Conservation (phyloP, 2,888 invertebrate genomes). For the Leucozona laternaria region DNA sequence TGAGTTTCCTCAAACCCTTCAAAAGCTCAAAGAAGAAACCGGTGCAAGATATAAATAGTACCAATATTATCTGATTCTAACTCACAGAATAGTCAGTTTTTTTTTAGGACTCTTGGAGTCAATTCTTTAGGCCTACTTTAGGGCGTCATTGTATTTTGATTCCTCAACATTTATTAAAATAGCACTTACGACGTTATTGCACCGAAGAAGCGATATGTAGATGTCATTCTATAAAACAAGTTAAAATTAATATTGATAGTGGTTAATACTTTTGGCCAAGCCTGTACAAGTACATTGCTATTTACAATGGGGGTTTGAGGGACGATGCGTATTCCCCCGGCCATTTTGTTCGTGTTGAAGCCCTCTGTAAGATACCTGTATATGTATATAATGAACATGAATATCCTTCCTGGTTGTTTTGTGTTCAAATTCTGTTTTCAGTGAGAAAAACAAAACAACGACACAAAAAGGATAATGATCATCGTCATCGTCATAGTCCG, state of each 20-base stretch:
- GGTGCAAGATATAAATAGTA: no score
- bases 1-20: no score
- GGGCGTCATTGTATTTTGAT: not conserved
- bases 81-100: not conserved
- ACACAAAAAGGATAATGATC: constrained; percentile 31
- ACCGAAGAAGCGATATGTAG: no score
- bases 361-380: constrained; percentile 26
- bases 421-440: constrained; percentile 50
- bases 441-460: not conserved
- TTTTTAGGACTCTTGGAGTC: constrained; percentile 10
- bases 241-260: no score
- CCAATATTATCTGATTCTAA: not conserved
- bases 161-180: no score
- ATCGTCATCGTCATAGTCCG: not conserved
- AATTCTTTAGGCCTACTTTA: constrained; percentile 10
- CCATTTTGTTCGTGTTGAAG: not conserved
- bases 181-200: no score
- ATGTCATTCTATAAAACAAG: no score
- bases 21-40: no score
- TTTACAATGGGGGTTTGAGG: not conserved
- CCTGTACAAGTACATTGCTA: not conserved
- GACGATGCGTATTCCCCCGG: not conserved
- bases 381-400: constrained; percentile 63
- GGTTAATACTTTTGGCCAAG: not conserved
- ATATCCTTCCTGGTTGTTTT: constrained; percentile 56